Percentiles rank a stretch among this genome's conserved stretches.
Evolutionary conservation across 1,140 invertebrate species (phyloP).

Genomic region (Archivesica marissinica): DNA sequence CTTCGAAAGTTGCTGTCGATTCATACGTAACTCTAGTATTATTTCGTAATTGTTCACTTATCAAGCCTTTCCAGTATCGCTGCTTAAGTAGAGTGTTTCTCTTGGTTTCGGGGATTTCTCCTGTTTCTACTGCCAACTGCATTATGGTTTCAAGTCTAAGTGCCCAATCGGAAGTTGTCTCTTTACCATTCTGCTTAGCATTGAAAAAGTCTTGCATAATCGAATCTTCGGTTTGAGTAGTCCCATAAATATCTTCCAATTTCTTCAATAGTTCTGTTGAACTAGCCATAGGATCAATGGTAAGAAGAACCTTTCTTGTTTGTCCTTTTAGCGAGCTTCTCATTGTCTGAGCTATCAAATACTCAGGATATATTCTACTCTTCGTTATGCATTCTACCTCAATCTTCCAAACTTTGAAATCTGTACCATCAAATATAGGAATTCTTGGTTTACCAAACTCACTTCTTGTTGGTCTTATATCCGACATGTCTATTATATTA

Average conservation of each 20-base stretch:
- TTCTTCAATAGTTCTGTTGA: neutral
- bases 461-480: too few species aligned
- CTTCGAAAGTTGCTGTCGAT: neutral
- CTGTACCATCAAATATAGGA: too few species aligned
- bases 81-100: too few species aligned
- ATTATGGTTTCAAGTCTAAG: slow-evolving; percentile 20
- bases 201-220: slow-evolving; percentile 4
- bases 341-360: too few species aligned
- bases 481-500: too few species aligned
- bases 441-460: too few species aligned
- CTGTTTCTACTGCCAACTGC: slow-evolving; percentile 1
- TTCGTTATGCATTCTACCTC: too few species aligned
- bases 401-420: too few species aligned
- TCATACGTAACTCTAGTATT: slow-evolving; percentile 15
- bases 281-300: slow-evolving; percentile 5
- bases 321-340: too few species aligned
- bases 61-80: slow-evolving; percentile 2
- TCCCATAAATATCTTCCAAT: slow-evolving; percentile 27
- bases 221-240: neutral
- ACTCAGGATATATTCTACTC: too few species aligned
- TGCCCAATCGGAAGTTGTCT: slow-evolving; percentile 9
- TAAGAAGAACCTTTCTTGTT: slow-evolving; percentile 25
- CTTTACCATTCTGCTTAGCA: neutral
- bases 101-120: neutral
- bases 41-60: neutral